Evolutionary conservation across 2,888 invertebrate genomes (phyloP), one percentile per base, ranked within the genome.

Genomic region (Harpalus rufipes): DNA sequence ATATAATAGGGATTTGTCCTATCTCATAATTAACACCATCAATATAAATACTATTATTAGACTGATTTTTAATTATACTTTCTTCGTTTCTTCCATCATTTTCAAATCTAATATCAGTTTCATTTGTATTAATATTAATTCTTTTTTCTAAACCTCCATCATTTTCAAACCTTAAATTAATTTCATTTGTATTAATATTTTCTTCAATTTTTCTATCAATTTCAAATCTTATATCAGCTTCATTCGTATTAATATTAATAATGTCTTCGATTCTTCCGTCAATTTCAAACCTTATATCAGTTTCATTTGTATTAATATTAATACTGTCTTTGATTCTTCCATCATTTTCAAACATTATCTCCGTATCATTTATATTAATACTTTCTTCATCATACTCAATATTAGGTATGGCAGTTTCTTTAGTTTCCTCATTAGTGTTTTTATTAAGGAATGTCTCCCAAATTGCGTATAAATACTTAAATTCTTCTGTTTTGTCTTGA

Each of bases 401-500:
- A 51, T 51, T 51, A 12, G 44, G 44, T 51, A 12, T 51, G 12
- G 2, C 63, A 25, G n/a, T 63, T 63, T 63, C 63, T 25, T 63
- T 63, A 7, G 7, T 63, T 63, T n/a, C n/a, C n/a, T n/a, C n/a
- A n/a, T n/a, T n/a, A n/a, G n/a, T n/a, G n/a, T n/a, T n/a, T n/a
- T n/a, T n/a, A n/a, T n/a, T n/a, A n/a, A n/a, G n/a, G n/a, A n/a
- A 63, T 21, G 10, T 63, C 63, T 63, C 21, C 63, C 63, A 63
- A 25, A 63, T 63, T 63, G 14, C 7, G 63, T 25, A 63, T n/a
- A 63, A 63, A 63, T 25, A 63, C 5, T 63, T 63, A 21, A 63
- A 63, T 12, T 63, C 4, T 63, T 63, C 63, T 2, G 63, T 63
- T 63, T 63, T 63, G 8, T 63, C 63, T 63, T 63, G 63, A 18